Evolutionary conservation across 2,113 vertebrate species (phyloP), one percentile per base, ranked within the genome.

Genomic region (Nibea coibor): DNA sequence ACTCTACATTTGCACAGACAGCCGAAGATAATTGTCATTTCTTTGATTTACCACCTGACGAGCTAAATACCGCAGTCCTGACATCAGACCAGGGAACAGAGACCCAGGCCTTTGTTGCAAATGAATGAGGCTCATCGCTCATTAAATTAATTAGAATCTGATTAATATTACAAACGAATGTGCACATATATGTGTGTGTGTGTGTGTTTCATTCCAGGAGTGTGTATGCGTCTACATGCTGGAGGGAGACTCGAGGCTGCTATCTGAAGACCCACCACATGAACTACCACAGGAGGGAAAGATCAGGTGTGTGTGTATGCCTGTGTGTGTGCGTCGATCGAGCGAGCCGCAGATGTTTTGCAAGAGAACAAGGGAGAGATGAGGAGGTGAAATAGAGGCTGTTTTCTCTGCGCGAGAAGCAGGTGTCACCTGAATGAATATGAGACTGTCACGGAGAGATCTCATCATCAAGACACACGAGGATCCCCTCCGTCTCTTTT

Each of bases 151-250:
- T 84, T 71, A 79, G 22, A 70, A 68, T 62, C 28, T 10, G 59
- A 83, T 88, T 81, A 73, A 72, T 80, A 47, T 67, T 58, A 72
- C 66, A 77, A 78, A 45, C 73, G 39, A 84, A 47, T 51, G 61
- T 73, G 65, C 11, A 14, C 4, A 15, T 62, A 11, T 58, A 35
- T 63, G 26, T 72, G 54, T 26, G 24, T 26, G 24, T 26, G 24
- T 26, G 24, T 43, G 84, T 76, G 74, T 65, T 68, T 77, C 26
- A 31, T 90, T 84, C 9, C 90, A 99, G 97, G 97, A 98, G 88
- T 96, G 95, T 0, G 93, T 96, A 48, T 97, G 95, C 15, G 90
- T 96, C 88, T 99, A 98, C 93, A 87, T 96, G 88, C 91, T 96
- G 95, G 97, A 99, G 1, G 93, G 87, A 16, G 95, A 96, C 58